A percentile compares a stretch with the other conserved stretches of the same genome.
Conservation (phyloP, 2,888 invertebrate species). For the Agrotis ipsilon region DNA sequence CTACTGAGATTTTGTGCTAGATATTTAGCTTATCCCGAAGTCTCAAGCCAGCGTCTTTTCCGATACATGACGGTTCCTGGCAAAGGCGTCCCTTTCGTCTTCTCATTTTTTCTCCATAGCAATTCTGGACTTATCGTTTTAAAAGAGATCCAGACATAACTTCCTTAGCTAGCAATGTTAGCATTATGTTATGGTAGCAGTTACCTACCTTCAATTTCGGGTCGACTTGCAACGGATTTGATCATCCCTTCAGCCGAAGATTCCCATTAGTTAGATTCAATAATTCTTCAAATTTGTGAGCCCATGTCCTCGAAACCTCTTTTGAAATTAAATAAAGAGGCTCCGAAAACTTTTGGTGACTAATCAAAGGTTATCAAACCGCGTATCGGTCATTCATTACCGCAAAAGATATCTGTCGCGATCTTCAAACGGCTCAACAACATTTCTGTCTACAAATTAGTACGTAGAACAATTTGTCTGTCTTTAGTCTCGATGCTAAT, state of each 20-base stretch:
- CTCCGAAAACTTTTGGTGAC: not conserved
- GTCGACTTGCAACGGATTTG: not conserved
- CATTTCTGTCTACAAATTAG: conserved; percentile 29
- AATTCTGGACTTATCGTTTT: not conserved
- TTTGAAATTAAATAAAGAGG: not conserved
- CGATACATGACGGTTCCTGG: not conserved
- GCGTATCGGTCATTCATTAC: conserved; percentile 19
- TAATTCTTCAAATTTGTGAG: not conserved
- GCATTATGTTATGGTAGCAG: no score
- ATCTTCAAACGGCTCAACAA: conserved; percentile 25
- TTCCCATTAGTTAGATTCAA: not conserved
- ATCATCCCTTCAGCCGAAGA: not conserved
- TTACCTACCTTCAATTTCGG: no score
- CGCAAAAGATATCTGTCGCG: not conserved
- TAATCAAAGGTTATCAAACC: conserved; percentile 15
- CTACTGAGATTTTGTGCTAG: not conserved
- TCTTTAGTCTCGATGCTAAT: conserved; percentile 39
- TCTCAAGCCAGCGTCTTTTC: not conserved
- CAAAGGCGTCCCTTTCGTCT: not conserved
- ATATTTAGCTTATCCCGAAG: not conserved
- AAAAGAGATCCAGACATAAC: not conserved
- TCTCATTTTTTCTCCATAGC: not conserved
- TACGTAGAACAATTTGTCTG: conserved; percentile 38
- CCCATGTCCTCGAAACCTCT: no score
- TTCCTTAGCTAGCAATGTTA: no score